Evolutionary conservation across 2,888 invertebrate species (phyloP).

Genomic region (Byasa hedistus): DNA sequence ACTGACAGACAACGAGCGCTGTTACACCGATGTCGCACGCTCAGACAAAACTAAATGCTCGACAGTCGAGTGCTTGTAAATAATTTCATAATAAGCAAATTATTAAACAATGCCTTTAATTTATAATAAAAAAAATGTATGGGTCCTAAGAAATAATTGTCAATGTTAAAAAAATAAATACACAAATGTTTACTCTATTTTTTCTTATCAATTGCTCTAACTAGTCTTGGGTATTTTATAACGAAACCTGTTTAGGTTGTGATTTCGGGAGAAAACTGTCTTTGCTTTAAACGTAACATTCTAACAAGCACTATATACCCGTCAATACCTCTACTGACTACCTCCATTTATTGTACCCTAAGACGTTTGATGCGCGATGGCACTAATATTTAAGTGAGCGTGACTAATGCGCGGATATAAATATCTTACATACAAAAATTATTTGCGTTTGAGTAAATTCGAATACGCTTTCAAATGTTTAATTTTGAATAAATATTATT

Average conservation of each 20-base stretch:
- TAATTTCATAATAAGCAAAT: background rate
- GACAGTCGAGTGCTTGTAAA: background rate
- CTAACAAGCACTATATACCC: conserved; percentile 22
- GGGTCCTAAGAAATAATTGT: background rate
- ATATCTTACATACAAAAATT: conserved; percentile 22
- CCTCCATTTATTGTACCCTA: conserved; percentile 24
- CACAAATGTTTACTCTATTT: too few relatives aligned
- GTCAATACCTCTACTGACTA: conserved; percentile 14
- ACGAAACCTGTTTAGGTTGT: background rate
- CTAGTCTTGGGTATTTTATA: background rate
- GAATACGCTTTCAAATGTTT: background rate
- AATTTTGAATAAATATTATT: too few relatives aligned
- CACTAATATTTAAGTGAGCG: conserved; percentile 43
- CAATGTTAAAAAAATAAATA: background rate
- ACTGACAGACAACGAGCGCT: conserved; percentile 40
- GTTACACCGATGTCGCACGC: too few relatives aligned
- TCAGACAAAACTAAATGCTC: background rate
- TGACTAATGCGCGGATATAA: conserved; percentile 22
- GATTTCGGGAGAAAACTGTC: background rate
- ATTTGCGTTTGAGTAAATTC: background rate
- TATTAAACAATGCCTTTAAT: background rate
- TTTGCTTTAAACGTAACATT: background rate
- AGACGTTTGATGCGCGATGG: conserved; percentile 62
- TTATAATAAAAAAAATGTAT: background rate
- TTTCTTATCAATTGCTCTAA: background rate